Percentiles rank a stretch among this genome's conserved stretches.
Evolutionary conservation across 2,113 vertebrate species (phyloP).

Genomic region (Caretta caretta): DNA sequence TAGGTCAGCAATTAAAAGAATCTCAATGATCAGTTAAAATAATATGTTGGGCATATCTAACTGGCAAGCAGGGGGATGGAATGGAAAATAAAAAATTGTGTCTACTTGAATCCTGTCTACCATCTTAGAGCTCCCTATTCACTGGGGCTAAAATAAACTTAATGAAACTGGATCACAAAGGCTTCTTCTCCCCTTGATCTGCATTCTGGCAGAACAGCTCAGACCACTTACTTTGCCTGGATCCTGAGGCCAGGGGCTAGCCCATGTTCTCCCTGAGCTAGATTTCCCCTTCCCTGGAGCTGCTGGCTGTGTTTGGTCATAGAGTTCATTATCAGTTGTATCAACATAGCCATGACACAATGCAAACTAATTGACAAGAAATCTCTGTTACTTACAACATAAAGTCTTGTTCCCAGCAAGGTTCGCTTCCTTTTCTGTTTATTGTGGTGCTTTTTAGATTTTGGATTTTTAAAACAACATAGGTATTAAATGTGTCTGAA

Average conservation of each 20-base stretch:
- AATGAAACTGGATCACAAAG: neutral
- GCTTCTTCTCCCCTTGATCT: neutral
- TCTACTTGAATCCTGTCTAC: neutral
- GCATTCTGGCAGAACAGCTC: neutral
- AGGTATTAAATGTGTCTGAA: constrained; percentile 69
- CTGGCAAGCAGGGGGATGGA: neutral
- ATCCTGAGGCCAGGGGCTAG: neutral
- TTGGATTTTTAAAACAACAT: constrained; percentile 77
- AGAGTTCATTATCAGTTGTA: neutral
- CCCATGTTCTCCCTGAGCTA: neutral
- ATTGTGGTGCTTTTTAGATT: constrained; percentile 70
- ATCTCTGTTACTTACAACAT: constrained; percentile 74
- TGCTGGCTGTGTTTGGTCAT: fast-evolving
- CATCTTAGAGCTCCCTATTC: neutral
- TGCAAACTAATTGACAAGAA: neutral
- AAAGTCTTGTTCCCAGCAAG: constrained; percentile 80
- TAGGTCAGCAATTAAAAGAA: neutral
- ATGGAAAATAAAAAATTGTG: neutral
- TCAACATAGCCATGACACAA: neutral
- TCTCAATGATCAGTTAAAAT: neutral
- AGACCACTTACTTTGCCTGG: neutral
- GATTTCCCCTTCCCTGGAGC: neutral
- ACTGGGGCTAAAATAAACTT: neutral
- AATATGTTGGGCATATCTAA: neutral
- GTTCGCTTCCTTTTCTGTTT: constrained; percentile 66